phyloP scores from a whole-genome alignment of 2,113 vertebrate genomes.

The Lichenostomus cassidix region DNA sequence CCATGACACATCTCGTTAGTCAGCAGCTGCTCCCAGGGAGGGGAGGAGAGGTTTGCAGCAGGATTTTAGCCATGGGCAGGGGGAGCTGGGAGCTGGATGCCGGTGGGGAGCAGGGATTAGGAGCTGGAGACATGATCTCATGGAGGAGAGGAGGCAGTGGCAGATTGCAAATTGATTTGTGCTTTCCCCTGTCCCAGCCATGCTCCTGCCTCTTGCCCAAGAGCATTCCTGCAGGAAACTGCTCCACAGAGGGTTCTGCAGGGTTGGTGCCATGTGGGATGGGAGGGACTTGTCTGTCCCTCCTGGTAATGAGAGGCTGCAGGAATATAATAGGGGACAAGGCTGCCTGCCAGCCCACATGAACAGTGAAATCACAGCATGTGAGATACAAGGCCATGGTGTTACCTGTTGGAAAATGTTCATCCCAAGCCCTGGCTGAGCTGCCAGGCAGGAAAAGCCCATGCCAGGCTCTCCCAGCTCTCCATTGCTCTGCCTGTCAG shows the following conservation, averaged over 20 bases:
- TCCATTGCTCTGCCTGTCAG: fast-evolving
- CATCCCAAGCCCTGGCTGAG: background rate
- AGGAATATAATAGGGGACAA: background rate
- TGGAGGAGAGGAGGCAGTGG: background rate
- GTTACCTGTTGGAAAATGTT: background rate
- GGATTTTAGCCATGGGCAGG: background rate
- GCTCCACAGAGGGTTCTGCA: background rate
- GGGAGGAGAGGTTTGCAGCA: background rate
- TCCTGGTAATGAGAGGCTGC: fast-evolving
- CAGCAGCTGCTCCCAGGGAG: background rate
- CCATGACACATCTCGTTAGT: background rate
- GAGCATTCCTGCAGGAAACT: background rate
- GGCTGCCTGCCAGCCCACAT: background rate
- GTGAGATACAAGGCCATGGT: fast-evolving
- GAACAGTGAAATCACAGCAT: background rate
- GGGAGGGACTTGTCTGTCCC: background rate
- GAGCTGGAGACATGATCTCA: background rate
- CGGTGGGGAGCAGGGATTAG: background rate
- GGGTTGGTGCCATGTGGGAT: background rate
- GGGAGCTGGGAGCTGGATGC: background rate
- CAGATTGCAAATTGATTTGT: background rate
- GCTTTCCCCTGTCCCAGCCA: fast-evolving
- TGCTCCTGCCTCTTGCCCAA: background rate
- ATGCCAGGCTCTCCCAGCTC: background rate
- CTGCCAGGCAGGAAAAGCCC: background rate